Evolutionary conservation across 2,888 invertebrate species (phyloP).

Genomic region (Parthenolecanium corni): DNA sequence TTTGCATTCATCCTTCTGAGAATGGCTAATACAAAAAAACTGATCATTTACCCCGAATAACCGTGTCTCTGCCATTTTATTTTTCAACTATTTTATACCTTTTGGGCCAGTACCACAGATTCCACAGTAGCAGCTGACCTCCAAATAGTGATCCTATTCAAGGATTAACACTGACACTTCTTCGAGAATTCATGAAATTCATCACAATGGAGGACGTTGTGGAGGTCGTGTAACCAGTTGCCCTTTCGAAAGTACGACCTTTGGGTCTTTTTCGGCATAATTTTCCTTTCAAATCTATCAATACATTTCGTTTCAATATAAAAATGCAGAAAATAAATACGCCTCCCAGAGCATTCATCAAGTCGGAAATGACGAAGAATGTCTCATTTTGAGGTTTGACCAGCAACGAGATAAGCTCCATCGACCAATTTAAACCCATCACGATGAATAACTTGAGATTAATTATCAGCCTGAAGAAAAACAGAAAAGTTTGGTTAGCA

Average conservation of each 20-base stretch:
- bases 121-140: too few relatives aligned
- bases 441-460: constrained; percentile 30
- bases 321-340: constrained; percentile 30
- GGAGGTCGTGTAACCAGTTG: constrained; percentile 1
- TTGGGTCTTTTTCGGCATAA: background rate
- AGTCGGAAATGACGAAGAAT: constrained; percentile 30
- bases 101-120: too few relatives aligned
- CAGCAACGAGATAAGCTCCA: constrained; percentile 24
- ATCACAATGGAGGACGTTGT: constrained; percentile 10
- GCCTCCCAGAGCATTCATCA: constrained; percentile 29
- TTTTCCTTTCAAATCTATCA: constrained; percentile 6
- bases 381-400: constrained; percentile 10
- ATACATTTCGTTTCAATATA: constrained; percentile 29
- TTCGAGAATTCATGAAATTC: background rate
- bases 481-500: too few relatives aligned
- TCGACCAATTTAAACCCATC: constrained; percentile 31
- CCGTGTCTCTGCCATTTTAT: too few relatives aligned
- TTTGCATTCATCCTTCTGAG: too few relatives aligned
- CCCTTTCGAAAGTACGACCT: background rate
- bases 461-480: constrained; percentile 29
- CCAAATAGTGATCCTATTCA: background rate
- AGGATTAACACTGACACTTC: background rate
- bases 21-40: too few relatives aligned
- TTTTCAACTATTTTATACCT: too few relatives aligned
- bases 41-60: too few relatives aligned